A percentile compares a stretch with the other conserved stretches of the same genome.
Conservation (phyloP, 2,888 invertebrate species). For the Nineta flava region DNA sequence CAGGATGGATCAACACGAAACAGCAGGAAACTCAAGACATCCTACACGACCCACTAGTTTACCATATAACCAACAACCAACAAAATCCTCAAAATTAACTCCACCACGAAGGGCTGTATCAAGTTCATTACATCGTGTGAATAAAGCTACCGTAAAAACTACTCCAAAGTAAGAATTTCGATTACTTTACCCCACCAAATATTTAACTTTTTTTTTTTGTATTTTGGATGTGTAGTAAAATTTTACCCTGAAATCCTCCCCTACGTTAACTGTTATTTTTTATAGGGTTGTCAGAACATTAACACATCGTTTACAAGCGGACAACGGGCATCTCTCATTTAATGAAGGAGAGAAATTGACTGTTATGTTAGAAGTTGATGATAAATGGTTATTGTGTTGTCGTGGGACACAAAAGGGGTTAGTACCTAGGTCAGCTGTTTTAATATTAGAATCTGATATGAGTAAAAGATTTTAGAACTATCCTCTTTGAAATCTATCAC, state of each 20-base stretch:
- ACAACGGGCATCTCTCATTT: conserved; percentile 61
- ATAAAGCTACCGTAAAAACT: conserved; percentile 16
- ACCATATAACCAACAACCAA: conserved; percentile 33
- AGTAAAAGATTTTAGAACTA: background rate
- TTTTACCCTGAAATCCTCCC: too few relatives aligned
- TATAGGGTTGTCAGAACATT: conserved; percentile 54
- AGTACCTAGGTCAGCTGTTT: conserved; percentile 54
- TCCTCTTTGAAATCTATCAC: background rate
- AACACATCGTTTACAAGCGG: conserved; percentile 58
- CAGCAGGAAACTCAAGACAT: conserved; percentile 23
- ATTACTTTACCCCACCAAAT: background rate
- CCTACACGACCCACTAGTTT: conserved; percentile 47
- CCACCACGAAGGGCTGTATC: conserved; percentile 49
- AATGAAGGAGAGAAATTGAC: conserved; percentile 59
- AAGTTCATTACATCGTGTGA: conserved; percentile 41
- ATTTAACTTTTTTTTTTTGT: background rate
- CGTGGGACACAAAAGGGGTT: conserved; percentile 61
- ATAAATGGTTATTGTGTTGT: conserved; percentile 58
- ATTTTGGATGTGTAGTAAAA: background rate
- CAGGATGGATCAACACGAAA: conserved; percentile 40
- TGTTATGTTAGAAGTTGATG: conserved; percentile 59
- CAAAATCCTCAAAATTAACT: conserved; percentile 22
- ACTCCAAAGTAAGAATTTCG: conserved; percentile 4
- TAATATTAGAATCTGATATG: conserved; percentile 27
- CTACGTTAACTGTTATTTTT: conserved; percentile 10